Percentiles rank a stretch among this genome's conserved stretches.
phyloP scores from a whole-genome alignment of 2,113 vertebrate species.

The Actinemys pallida region DNA sequence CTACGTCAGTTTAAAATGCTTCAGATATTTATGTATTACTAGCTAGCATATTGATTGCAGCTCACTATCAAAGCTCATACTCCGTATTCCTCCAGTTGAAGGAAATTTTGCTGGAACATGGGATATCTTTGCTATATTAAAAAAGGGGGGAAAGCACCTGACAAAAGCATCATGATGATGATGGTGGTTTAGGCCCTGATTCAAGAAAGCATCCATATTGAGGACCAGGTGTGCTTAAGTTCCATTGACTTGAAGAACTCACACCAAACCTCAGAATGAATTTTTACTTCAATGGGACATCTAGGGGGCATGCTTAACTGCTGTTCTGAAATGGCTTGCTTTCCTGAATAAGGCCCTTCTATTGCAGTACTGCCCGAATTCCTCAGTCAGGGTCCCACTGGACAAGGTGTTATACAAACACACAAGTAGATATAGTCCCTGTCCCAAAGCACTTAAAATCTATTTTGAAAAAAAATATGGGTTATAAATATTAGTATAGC shows the following conservation, averaged over 20 bases:
- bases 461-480: too few species aligned
- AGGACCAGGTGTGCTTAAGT: not conserved
- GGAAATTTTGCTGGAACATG: not conserved
- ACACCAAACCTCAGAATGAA: not conserved
- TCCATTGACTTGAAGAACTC: not conserved
- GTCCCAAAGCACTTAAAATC: not conserved
- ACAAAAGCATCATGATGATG: not conserved
- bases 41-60: not conserved
- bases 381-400: not conserved
- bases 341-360: not conserved
- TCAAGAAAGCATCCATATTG: too few species aligned
- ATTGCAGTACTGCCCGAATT: not conserved
- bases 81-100: not conserved
- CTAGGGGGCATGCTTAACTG: not conserved
- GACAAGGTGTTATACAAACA: not conserved
- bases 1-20: not conserved
- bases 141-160: not conserved
- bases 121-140: not conserved
- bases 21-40: not conserved
- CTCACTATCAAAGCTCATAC: rapidly evolving
- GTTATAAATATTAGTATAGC: not conserved
- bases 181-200: not conserved
- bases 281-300: not conserved
- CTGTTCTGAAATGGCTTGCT: not conserved
- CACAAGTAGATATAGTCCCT: not conserved